Evolutionary conservation across 2,888 invertebrate genomes (phyloP), one percentile per base, ranked within the genome.

Genomic region (Maniola hyperantus): DNA sequence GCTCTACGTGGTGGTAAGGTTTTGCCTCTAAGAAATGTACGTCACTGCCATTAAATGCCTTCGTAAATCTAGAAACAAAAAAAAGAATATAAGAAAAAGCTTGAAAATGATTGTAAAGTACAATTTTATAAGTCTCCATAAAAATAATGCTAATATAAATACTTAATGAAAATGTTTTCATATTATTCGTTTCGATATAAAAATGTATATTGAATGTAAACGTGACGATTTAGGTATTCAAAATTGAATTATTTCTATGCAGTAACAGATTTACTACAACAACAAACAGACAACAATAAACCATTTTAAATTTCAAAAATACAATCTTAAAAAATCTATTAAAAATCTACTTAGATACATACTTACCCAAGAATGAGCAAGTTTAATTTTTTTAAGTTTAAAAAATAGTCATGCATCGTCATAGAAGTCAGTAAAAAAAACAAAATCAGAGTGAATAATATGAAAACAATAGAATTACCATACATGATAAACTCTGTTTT

Each of bases 101-200:
- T 7, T n/a, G n/a, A n/a, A n/a, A n/a, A 46, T 46, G 15, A n/a
- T 46, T 15, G 6, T 6, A 46, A 8, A 26, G 2, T n/a, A 2
- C 11, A 51, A 6, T 26, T 51, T 53, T n/a, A 13, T 5, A 5
- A 8, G 55, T 55, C 55, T 55, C 55, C 55, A 55, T 55, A 39
- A 55, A 36, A 36, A 36, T 36, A 55, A 36, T 18, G 55, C 55
- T 55, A 15, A 1, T 11, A 26, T 48, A 18, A 18, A n/a, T n/a
- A n/a, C n/a, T n/a, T 5, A 10, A 6, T 33, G 26, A 33, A 53
- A 26, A 0, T 15, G 55, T 36, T 55, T 36, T 53, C 6, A 18
- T 55, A 55, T 8, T 18, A 39, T 55, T 55, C 33, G 51, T 53
- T n/a, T 10, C 51, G 51, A 51, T 51, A 51, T 26, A 6, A 15